These are phyloP conservation scores for Ectemnius continuus DNA, from an alignment of 2,888 invertebrate genomes.

Conservation along the genomic window DNA sequence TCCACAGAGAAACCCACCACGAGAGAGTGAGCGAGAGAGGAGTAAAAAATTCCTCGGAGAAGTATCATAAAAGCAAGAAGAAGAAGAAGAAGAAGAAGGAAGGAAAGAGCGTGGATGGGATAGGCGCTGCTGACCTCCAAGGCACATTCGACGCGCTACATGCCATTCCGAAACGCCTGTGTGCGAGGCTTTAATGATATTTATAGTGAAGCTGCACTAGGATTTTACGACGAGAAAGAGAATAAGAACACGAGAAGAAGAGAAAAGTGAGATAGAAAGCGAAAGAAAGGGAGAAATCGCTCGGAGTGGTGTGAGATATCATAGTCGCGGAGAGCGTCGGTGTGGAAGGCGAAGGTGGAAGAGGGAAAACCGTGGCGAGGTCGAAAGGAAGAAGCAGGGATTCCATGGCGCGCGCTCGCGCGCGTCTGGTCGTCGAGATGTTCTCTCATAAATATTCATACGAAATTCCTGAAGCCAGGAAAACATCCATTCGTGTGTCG, in stretches of 20 bases:
- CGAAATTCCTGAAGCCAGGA: conserved; percentile 63
- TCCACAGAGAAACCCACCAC: background rate
- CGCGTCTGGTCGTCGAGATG: conserved; percentile 47
- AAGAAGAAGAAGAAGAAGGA: too few species aligned
- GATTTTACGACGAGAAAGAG: conserved; percentile 28
- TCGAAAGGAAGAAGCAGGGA: conserved; percentile 26
- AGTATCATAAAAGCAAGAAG: background rate
- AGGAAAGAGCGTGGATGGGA: background rate
- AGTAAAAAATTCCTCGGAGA: background rate
- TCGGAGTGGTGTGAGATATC: too few species aligned
- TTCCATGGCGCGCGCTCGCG: conserved; percentile 22
- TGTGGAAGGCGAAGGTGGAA: background rate
- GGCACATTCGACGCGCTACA: background rate
- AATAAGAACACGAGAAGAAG: conserved; percentile 2
- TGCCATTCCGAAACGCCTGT: background rate
- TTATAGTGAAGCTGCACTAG: conserved; percentile 22
- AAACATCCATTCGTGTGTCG: conserved; percentile 57
- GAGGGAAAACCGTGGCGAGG: background rate
- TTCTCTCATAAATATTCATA: conserved; percentile 66
- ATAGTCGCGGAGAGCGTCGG: too few species aligned
- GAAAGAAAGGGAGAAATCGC: too few species aligned
- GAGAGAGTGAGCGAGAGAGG: background rate
- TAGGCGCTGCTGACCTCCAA: background rate
- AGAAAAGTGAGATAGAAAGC: background rate
- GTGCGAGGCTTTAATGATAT: conserved; percentile 19